Evolutionary conservation across 2,113 vertebrate genomes (phyloP).

Genomic region (Grammomys surdaster): DNA sequence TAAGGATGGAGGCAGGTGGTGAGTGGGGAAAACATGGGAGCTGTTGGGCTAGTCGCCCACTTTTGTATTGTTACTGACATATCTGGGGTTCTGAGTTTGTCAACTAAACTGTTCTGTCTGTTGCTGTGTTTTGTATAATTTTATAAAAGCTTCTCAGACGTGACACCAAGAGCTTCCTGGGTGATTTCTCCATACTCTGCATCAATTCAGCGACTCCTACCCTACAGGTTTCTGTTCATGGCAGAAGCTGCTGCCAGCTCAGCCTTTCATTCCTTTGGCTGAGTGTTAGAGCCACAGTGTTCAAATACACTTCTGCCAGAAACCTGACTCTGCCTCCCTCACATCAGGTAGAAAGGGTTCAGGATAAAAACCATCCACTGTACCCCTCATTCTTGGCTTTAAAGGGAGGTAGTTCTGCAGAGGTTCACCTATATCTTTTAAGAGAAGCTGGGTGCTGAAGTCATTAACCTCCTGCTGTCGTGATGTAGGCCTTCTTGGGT

Average conservation of each 20-base stretch:
- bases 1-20: background rate
- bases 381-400: background rate
- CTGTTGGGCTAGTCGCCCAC: constrained; percentile 24
- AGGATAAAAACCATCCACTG: background rate
- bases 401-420: background rate
- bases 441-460: background rate
- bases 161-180: too few relatives aligned
- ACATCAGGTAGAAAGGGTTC: background rate
- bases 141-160: background rate
- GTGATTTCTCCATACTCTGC: fast-evolving
- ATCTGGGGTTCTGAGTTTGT: background rate
- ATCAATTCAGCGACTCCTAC: fast-evolving
- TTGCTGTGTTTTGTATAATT: constrained; percentile 35
- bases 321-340: background rate
- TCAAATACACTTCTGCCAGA: background rate
- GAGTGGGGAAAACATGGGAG: constrained; percentile 1
- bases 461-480: background rate
- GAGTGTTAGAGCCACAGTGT: background rate
- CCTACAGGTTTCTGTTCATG: fast-evolving
- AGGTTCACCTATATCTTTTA: background rate
- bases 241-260: background rate
- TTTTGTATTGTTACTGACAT: constrained; percentile 66
- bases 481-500: background rate
- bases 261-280: background rate
- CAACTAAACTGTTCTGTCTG: background rate